Conservation (phyloP, 35 echinoderm and acorn worm species). For the Ophioderma brevispina region DNA sequence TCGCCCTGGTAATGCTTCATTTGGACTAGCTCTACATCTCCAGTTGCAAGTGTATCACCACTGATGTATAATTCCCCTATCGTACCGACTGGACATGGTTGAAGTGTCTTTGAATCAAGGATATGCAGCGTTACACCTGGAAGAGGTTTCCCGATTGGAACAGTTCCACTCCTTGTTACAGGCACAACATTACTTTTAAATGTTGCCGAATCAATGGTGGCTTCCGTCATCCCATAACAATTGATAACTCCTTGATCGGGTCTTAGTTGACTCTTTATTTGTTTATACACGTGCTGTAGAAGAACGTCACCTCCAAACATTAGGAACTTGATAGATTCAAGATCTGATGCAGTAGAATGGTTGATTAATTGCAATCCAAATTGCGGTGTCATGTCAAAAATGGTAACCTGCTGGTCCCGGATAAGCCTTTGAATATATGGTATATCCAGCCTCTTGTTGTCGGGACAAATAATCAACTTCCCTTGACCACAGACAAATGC, state of each 20-base stretch:
- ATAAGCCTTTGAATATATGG: neutral
- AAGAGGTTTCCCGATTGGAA: neutral
- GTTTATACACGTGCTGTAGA: neutral
- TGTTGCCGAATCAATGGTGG: conserved; percentile 4
- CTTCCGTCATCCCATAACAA: conserved; percentile 16
- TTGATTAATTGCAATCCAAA: conserved; percentile 4
- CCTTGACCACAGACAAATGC: neutral
- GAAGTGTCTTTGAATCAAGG: neutral
- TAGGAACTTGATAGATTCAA: conserved; percentile 12
- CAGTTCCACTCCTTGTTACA: neutral
- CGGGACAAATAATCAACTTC: conserved; percentile 1
- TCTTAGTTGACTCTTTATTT: neutral
- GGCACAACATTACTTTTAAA: neutral
- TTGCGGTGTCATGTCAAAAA: conserved; percentile 11
- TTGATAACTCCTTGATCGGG: conserved; percentile 10
- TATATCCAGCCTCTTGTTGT: conserved; percentile 3
- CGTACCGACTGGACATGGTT: neutral
- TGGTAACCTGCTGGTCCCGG: neutral
- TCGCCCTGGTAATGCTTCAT: neutral
- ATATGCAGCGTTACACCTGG: neutral
- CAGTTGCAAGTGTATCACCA: neutral
- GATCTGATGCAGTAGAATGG: neutral
- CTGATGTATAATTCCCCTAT: neutral
- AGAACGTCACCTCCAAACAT: conserved; percentile 3
- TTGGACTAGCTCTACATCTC: neutral